phyloP scores from a whole-genome alignment of 2,797 vertebrate genomes.

The Spinus olivaceus region DNA sequence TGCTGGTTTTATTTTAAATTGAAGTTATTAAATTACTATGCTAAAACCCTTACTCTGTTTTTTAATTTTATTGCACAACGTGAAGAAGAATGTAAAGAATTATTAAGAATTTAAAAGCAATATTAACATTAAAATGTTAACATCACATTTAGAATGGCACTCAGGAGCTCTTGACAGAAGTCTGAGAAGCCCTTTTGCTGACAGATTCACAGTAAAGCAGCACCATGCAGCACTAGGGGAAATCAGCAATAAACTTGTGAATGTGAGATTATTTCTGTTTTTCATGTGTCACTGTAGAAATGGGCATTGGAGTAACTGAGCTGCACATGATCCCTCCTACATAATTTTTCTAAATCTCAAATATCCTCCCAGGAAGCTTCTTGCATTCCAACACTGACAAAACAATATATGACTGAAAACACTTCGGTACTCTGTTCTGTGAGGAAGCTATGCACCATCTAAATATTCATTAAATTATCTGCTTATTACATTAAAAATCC shows the following conservation, averaged over 20 bases:
- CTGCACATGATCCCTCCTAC: neutral
- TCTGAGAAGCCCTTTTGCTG: neutral
- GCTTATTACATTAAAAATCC: neutral
- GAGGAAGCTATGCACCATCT: neutral
- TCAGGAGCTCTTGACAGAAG: neutral
- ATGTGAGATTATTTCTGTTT: neutral
- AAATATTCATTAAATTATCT: neutral
- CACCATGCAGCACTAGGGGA: neutral
- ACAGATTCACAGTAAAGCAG: neutral
- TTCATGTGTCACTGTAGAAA: neutral
- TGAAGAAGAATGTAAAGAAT: neutral
- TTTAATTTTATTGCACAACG: neutral
- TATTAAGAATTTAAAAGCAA: neutral
- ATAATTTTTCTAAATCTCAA: neutral
- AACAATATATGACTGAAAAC: neutral
- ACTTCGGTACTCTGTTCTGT: neutral
- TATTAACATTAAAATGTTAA: neutral
- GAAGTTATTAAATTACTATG: constrained; percentile 31
- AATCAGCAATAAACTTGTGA: neutral
- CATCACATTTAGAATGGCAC: neutral
- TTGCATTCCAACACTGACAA: neutral
- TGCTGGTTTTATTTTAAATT: constrained; percentile 36
- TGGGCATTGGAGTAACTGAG: neutral
- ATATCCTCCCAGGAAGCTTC: neutral
- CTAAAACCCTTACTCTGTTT: constrained; percentile 29